A percentile compares a stretch with the other conserved stretches of the same genome.
phyloP scores from a whole-genome alignment of 2,888 invertebrate species.

The Coenonympha arcania region DNA sequence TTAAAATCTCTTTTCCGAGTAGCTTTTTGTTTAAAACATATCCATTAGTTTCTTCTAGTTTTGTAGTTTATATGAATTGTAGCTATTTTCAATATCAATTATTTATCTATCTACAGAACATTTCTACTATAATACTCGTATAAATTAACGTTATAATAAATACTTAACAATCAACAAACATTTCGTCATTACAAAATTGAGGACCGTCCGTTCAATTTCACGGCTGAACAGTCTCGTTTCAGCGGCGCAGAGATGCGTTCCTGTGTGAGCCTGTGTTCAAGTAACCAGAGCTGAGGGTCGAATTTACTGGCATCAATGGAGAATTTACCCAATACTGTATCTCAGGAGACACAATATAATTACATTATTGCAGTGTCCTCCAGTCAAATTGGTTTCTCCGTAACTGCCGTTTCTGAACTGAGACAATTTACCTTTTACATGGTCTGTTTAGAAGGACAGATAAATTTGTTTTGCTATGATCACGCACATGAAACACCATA shows the following conservation, averaged over 20 bases:
- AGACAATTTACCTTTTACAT: too few species aligned
- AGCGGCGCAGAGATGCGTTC: slow-evolving; percentile 61
- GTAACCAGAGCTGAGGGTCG: slow-evolving; percentile 55
- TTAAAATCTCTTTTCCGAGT: too few species aligned
- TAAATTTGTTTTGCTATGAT: too few species aligned
- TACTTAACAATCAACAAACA: slow-evolving; percentile 63
- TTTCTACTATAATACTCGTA: too few species aligned
- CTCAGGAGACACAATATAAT: slow-evolving; percentile 31
- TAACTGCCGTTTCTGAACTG: too few species aligned
- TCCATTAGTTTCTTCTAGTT: too few species aligned
- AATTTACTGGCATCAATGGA: slow-evolving; percentile 47
- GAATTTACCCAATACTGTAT: slow-evolving; percentile 52
- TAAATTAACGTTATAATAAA: slow-evolving; percentile 9
- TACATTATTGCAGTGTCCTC: slow-evolving; percentile 29
- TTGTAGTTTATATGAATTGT: too few species aligned
- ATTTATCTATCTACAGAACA: too few species aligned
- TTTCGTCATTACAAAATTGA: slow-evolving; percentile 47
- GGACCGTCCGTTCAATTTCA: slow-evolving; percentile 63
- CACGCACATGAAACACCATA: too few species aligned
- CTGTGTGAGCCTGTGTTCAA: slow-evolving; percentile 61
- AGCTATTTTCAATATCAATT: too few species aligned
- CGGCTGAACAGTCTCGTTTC: slow-evolving; percentile 65
- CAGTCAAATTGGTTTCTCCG: slow-evolving; percentile 25
- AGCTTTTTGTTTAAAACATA: too few species aligned
- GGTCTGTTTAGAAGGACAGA: too few species aligned